Percentiles rank a stretch among this genome's conserved stretches.
phyloP scores from a whole-genome alignment of 2,797 vertebrate species.

The Urocyon cinereoargenteus region DNA sequence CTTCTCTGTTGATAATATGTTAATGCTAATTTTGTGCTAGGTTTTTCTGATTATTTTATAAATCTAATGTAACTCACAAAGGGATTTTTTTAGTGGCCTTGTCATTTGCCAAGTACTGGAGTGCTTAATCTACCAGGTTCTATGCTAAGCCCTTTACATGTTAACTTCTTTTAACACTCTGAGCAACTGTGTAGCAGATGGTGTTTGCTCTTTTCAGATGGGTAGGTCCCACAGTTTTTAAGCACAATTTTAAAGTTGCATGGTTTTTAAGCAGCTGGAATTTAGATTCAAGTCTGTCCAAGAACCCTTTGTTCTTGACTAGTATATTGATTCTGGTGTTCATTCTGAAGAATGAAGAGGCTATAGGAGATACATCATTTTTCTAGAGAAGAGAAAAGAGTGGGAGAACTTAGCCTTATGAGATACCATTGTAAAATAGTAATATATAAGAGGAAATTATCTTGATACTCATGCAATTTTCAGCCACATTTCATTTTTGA shows the following conservation, averaged over 20 bases:
- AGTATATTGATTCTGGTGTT: neutral
- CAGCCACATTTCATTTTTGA: neutral
- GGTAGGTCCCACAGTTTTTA: neutral
- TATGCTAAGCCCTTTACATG: neutral
- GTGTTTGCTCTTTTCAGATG: neutral
- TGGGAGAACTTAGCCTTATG: neutral
- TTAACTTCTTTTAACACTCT: slow-evolving; percentile 10
- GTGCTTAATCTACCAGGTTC: neutral
- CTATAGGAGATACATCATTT: neutral
- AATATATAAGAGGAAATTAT: neutral
- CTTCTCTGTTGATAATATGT: neutral
- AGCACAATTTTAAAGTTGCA: neutral
- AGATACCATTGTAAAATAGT: neutral
- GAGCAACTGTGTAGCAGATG: neutral
- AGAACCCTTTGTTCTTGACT: neutral
- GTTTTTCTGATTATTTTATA: neutral
- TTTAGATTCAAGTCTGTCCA: neutral
- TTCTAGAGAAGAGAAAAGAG: neutral
- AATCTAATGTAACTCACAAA: neutral
- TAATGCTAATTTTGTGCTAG: neutral
- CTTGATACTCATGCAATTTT: neutral
- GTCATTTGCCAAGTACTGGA: neutral
- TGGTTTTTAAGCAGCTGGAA: neutral
- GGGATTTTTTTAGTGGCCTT: neutral
- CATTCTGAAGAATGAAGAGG: neutral